These are phyloP conservation scores for Sinocyclocheilus maitianheensis DNA, from an alignment of 2,113 vertebrate species.

Conservation along the genomic window DNA sequence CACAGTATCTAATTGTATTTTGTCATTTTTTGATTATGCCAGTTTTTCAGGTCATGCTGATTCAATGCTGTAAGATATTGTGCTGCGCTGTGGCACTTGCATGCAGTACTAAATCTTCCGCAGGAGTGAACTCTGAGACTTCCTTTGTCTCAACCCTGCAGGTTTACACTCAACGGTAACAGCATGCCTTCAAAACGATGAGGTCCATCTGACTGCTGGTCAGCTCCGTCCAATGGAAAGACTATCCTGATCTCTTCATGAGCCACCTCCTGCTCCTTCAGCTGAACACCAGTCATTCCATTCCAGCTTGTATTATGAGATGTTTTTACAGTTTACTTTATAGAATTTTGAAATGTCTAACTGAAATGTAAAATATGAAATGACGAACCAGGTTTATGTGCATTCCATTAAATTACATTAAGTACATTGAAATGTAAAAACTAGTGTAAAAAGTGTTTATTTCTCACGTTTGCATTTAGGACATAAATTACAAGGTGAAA, in stretches of 20 bases:
- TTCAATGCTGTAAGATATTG: slow-evolving; percentile 3
- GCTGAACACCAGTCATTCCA: slow-evolving; percentile 45
- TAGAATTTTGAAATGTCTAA: slow-evolving; percentile 43
- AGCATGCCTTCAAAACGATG: slow-evolving; percentile 78
- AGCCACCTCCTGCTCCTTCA: slow-evolving; percentile 1
- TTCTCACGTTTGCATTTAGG: neutral
- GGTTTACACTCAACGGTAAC: slow-evolving; percentile 84
- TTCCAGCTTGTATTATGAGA: slow-evolving; percentile 47
- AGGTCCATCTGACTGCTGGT: slow-evolving; percentile 43
- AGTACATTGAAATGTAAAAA: neutral
- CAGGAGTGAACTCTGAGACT: slow-evolving; percentile 14
- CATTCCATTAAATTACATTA: slow-evolving; percentile 36
- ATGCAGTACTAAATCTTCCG: neutral
- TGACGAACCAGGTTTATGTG: slow-evolving; percentile 40
- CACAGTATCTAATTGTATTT: neutral
- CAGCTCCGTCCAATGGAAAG: slow-evolving; percentile 1
- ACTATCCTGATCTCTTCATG: neutral
- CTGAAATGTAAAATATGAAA: slow-evolving; percentile 37
- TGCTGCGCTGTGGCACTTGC: neutral
- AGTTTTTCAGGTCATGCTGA: slow-evolving; percentile 31
- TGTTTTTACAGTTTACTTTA: slow-evolving; percentile 54
- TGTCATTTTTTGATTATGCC: neutral
- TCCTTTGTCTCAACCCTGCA: slow-evolving; percentile 50
- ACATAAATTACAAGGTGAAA: neutral
- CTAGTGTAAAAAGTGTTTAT: neutral